These are phyloP conservation scores for Hippocampus abdominalis DNA, from an alignment of 2,113 vertebrate species.

Conservation along the genomic window DNA sequence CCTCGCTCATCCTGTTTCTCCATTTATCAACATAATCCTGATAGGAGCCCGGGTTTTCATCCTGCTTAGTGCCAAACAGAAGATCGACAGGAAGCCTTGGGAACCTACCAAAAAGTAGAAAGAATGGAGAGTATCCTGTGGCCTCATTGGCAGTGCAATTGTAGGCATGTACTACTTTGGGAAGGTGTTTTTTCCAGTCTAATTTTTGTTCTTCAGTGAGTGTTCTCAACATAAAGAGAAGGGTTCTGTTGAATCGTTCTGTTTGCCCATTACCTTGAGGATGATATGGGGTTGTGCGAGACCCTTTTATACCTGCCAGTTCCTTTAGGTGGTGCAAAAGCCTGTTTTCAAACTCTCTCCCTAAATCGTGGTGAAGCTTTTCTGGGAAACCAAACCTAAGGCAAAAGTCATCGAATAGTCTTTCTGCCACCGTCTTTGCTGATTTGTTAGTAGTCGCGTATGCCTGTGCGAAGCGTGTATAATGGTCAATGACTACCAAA, in stretches of 20 bases:
- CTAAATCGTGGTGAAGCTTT: background rate
- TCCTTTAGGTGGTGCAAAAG: background rate
- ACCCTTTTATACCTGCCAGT: background rate
- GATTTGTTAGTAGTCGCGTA: background rate
- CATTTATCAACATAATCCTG: background rate
- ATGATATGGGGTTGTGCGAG: background rate
- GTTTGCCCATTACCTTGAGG: slow-evolving; percentile 5
- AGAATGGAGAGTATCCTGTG: background rate
- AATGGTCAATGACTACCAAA: slow-evolving; percentile 1
- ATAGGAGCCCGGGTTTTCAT: background rate
- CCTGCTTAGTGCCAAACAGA: background rate
- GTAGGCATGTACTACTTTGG: background rate
- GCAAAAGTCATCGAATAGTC: background rate
- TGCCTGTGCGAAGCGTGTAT: slow-evolving; percentile 4
- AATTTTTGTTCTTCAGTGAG: too few relatives aligned
- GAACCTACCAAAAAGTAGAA: background rate
- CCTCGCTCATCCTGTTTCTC: background rate
- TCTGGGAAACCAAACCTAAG: background rate
- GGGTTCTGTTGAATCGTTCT: slow-evolving; percentile 1
- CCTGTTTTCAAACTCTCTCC: slow-evolving; percentile 8
- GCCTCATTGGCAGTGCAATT: background rate
- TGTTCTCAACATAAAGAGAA: slow-evolving; percentile 1
- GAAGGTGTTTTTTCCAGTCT: too few relatives aligned
- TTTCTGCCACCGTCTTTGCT: background rate
- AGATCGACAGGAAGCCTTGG: background rate